Evolutionary conservation across 2,888 invertebrate species (phyloP), one percentile per base, ranked within the genome.

Genomic region (Hedychridium roseum): DNA sequence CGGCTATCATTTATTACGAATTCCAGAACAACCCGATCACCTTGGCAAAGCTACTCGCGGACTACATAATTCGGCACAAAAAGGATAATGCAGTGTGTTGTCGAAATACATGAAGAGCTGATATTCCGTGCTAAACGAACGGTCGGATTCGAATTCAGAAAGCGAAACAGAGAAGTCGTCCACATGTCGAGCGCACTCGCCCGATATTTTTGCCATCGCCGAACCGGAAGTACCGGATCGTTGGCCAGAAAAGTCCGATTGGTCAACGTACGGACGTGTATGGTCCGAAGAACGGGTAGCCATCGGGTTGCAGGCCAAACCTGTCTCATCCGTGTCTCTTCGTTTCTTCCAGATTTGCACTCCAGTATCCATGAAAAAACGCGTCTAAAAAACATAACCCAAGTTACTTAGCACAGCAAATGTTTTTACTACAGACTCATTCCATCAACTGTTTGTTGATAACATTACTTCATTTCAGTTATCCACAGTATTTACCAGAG

Each of bases 221-320:
- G 36, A 60, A 60, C 57, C 54, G 57, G 60, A 60, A 55, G 57
- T 31, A 53, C 53, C 46, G 49, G 54, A 46, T 47, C 38, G 41
- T 4, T 18, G 15, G 23, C 15, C 18, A 34, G 11, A 53, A 45
- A 32, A 51, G 43, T 17, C 7, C 21, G 21, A 37, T 49, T 18
- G 38, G 26, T 26, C 36, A 12, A 15, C 12, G 6, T 32, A 32
- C 7, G 9, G 32, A 32, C 32, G 32, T 32, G 32, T 32, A 12
- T 32, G 32, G 32, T 32, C 32, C n/a, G 15, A 14, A 32, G 32
- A 12, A 7, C 14, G 12, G 5, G 6, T n/a, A n/a, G n/a, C n/a
- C n/a, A n/a, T n/a, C n/a, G n/a, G n/a, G n/a, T n/a, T n/a, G n/a
- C n/a, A n/a, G n/a, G n/a, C n/a, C n/a, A n/a, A n/a, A n/a, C n/a